Base-by-base conservation (phyloP, 92 coral and sea anemone genomes). In the Palythoa caribaeorum region DNA sequence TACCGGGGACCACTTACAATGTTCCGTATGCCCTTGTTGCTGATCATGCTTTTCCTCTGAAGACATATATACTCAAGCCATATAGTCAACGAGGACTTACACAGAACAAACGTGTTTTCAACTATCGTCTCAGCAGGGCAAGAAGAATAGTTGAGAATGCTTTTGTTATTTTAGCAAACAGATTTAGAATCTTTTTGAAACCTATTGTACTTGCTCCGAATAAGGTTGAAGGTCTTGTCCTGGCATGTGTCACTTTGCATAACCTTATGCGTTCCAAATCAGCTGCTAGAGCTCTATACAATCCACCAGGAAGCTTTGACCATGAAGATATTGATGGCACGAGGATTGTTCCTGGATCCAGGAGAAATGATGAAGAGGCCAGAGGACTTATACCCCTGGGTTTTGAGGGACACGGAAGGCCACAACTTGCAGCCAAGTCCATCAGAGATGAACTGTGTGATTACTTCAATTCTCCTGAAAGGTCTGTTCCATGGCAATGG, bases 131-230 rank as follows among this genome's bases (percentile, higher is more conserved):
- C 14, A 73, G 81, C 19, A 19, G 89, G 2, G 89, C 89, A 20
- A 14, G 89, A 20, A 48, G 81, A 4, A 73, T 73, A 16, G 89
- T 86, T 13, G 88, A 86, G 68, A 73, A 73, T 86, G 89, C 72
- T 2, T 75, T 86, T 71, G 89, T 83, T 14, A 86, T 73, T 35
- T 35, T 59, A 53, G 53, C 89, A 52, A 75, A 70, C 40, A 44
- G 79, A 50, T 84, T 50, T 28, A 71, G 88, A 28, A 39, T 84
- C 13, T 71, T 84, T 51, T 28, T 84, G 68, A 70, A 13, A 38
- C 88, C 79, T 10, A 84, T 84, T 17, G 63, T 11, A 39, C 79
- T 84, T 12, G 7, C 15, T 37, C 57, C 88, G 5, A 39, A 52
- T 8, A 50, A 48, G 19, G 75, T 73, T 21, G 81, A 73, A 73